phyloP scores from a whole-genome alignment of 2,797 vertebrate genomes.

The Leptodactylus fallax region DNA sequence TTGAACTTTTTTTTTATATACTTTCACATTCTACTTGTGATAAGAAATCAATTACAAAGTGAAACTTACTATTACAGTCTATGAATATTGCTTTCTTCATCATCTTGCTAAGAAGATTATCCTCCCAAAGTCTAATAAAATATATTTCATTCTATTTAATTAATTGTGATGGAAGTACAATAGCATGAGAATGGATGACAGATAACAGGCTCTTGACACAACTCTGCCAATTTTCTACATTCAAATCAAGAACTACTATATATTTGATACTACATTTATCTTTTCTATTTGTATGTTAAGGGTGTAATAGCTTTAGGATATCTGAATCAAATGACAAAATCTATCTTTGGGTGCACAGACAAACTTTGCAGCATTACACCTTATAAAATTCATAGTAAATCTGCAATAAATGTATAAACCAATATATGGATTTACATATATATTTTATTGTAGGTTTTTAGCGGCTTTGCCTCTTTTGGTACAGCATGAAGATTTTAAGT shows the following conservation, averaged over 20 bases:
- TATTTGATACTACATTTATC: background rate
- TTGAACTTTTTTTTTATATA: slow-evolving; percentile 47
- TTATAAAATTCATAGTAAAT: background rate
- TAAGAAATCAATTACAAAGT: slow-evolving; percentile 62
- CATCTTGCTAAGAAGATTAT: slow-evolving; percentile 59
- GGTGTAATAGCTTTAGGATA: background rate
- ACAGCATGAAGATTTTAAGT: too few relatives aligned
- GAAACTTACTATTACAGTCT: slow-evolving; percentile 53
- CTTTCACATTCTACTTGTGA: slow-evolving; percentile 50
- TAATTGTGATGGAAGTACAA: slow-evolving; percentile 50
- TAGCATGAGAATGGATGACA: slow-evolving; percentile 29
- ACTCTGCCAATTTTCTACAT: slow-evolving; percentile 38
- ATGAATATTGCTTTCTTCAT: slow-evolving; percentile 60
- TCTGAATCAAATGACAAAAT: background rate
- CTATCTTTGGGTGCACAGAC: background rate
- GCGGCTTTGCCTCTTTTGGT: too few relatives aligned
- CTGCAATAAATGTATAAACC: background rate
- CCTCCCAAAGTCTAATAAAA: slow-evolving; percentile 60
- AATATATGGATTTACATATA: background rate
- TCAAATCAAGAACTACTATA: background rate
- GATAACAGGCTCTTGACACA: slow-evolving; percentile 41
- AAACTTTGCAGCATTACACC: background rate
- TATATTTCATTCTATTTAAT: slow-evolving; percentile 58
- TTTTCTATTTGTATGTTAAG: background rate
- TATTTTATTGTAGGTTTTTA: background rate